Conservation (phyloP, 1,140 invertebrate genomes). For the Drosophila nebulosa region DNA sequence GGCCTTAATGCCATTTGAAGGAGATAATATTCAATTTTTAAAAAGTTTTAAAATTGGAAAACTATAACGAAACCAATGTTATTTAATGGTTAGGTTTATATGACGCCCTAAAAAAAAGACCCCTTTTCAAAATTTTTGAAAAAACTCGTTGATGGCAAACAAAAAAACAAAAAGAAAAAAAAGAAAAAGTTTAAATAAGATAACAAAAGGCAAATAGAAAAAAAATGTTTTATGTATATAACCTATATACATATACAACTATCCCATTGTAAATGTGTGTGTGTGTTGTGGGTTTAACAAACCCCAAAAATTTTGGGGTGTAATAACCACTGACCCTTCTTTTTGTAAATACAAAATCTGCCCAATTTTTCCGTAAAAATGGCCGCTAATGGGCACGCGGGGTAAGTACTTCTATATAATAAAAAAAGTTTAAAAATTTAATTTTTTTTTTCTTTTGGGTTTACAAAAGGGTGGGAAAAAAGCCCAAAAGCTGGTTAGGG, state of each 20-base stretch:
- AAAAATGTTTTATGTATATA: neutral
- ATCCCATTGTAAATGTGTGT: neutral
- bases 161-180: neutral
- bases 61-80: too few relatives aligned
- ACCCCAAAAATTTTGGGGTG: neutral
- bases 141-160: neutral
- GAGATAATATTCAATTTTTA: too few relatives aligned
- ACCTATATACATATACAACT: neutral
- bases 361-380: neutral
- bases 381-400: neutral
- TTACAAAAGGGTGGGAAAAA: too few relatives aligned
- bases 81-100: too few relatives aligned
- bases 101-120: too few relatives aligned
- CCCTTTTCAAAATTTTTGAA: too few relatives aligned
- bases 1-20: too few relatives aligned
- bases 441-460: too few relatives aligned
- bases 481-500: too few relatives aligned
- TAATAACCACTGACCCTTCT: neutral
- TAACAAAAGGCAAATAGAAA: neutral
- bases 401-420: neutral
- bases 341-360: slow-evolving; percentile 3
- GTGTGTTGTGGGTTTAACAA: too few relatives aligned
- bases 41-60: too few relatives aligned
- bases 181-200: neutral
- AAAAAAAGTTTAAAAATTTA: too few relatives aligned